Base-by-base conservation (phyloP, 2,797 vertebrate genomes). In the Numenius phaeopus region DNA sequence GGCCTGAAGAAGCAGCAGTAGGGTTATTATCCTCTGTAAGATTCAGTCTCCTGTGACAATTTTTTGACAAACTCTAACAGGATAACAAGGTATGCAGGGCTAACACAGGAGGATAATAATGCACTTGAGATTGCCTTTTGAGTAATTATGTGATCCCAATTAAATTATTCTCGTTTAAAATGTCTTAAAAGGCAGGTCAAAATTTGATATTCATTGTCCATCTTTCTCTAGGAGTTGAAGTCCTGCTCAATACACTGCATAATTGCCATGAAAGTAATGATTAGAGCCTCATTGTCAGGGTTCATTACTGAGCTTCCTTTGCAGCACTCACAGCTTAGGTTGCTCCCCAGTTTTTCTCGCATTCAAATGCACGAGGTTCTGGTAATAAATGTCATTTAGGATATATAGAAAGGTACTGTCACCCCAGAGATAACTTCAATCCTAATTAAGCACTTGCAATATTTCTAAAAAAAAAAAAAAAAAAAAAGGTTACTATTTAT, bases 81-180 rank as follows among this genome's bases (percentile, higher is more conserved):
- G 95, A 96, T 98, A 98, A 98, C 96, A 96, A 98, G 96, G 96
- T 97, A 72, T 87, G 70, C 73, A 81, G 89, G 62, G 98, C 76
- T 95, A 91, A 97, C 96, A 96, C 76, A 83, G 92, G 96, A 79
- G 76, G 94, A 97, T 91, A 78, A 92, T 94, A 97, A 93, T 92
- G 89, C 81, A 87, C 80, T 97, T 90, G 88, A 89, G 91, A 90
- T 59, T 97, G 94, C 80, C 94, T 97, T 98, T 94, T 93, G 89
- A 98, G 95, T 96, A 97, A 98, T 98, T 98, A 98, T 78, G 83
- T 96, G 95, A 97, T 97, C 73, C 95, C 97, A 98, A 97, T 98
- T 98, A 98, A 98, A 96, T 95, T 95, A 77, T 87, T 75, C 66
- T 92, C 83, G 92, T 78, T 91, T 91, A 94, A 79, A 96, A 95